Evolutionary conservation across 2,797 vertebrate species (phyloP), one percentile per base, ranked within the genome.

Genomic region (Phaenicophaeus curvirostris): DNA sequence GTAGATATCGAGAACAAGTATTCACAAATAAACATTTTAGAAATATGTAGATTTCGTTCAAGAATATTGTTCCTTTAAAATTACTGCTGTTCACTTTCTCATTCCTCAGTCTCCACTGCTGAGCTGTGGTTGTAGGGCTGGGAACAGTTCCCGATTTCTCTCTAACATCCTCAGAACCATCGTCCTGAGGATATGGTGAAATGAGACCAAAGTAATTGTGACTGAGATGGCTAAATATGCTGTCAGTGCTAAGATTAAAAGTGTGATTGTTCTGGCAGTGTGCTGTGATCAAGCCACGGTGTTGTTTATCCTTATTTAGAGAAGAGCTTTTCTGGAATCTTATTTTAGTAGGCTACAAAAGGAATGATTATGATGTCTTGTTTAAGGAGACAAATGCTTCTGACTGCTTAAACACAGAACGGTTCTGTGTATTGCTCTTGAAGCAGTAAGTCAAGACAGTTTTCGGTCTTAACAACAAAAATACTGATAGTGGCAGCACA

Each of bases 181-280:
- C 66, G 65, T 94, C 89, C 85, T 2, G 58, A 93, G 93, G 91
- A 93, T 94, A 90, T 54, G 75, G 91, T 86, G 85, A 95, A 93
- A 89, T 94, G 90, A 93, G 89, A 90, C 79, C 88, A 69, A 85
- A 95, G 92, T 88, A 93, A 95, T 94, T 94, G 87, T 89, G 72
- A 93, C 85, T 51, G 86, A 81, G 89, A 85, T 93, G 89, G 89
- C 93, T 96, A 94, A 96, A 73, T 85, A 80, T 21, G 62, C 96
- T 93, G 87, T 94, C 89, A 92, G 73, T 35, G 72, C 87, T 78
- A 3, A 75, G 90, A 93, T 94, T 89, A 7, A 58, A 78, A 91
- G 91, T 63, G 63, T 89, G 93, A 83, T 91, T 87, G 50, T 92
- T 92, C 89, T 85, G 87, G 87, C 87, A 80, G 82, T 85, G 8